Percentiles rank a stretch among this genome's conserved stretches.
phyloP scores from a whole-genome alignment of 2,113 vertebrate species.

The Elaphurus davidianus region DNA sequence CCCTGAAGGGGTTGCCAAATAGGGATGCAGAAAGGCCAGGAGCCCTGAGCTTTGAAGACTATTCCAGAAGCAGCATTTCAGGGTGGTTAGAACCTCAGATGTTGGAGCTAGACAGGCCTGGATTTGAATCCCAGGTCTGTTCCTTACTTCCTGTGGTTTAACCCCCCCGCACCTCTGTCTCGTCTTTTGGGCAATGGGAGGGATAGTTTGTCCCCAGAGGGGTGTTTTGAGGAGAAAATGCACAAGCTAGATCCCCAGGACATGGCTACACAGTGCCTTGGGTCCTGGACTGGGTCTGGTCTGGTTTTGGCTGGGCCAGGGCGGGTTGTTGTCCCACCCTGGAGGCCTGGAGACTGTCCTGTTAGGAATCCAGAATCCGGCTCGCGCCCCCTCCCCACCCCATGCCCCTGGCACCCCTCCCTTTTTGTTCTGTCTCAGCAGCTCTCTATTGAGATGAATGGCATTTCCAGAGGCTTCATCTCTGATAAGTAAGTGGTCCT shows the following conservation, averaged over 20 bases:
- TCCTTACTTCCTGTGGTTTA: not conserved
- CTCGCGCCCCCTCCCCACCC: rapidly evolving
- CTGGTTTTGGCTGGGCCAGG: too few relatives aligned
- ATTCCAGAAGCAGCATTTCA: not conserved
- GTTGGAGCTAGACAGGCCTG: not conserved
- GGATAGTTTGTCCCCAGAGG: not conserved
- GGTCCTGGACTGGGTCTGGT: not conserved
- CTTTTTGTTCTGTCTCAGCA: slow-evolving; percentile 50
- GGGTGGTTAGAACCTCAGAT: not conserved
- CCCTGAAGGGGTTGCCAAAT: not conserved
- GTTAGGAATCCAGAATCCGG: rapidly evolving
- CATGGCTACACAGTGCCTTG: not conserved
- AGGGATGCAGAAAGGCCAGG: not conserved
- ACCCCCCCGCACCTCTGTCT: not conserved
- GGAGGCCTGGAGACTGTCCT: not conserved
- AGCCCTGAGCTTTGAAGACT: not conserved
- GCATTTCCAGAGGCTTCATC: slow-evolving; percentile 54
- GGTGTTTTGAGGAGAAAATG: not conserved
- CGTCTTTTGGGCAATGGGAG: not conserved
- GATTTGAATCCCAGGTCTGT: not conserved
- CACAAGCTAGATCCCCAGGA: not conserved
- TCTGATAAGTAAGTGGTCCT: slow-evolving; percentile 57
- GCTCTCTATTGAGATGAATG: slow-evolving; percentile 62
- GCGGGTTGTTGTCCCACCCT: too few relatives aligned
- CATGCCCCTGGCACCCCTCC: rapidly evolving